Percentiles rank a stretch among this genome's conserved stretches.
phyloP scores from a whole-genome alignment of 2,113 vertebrate species.

The Phainopepla nitens region DNA sequence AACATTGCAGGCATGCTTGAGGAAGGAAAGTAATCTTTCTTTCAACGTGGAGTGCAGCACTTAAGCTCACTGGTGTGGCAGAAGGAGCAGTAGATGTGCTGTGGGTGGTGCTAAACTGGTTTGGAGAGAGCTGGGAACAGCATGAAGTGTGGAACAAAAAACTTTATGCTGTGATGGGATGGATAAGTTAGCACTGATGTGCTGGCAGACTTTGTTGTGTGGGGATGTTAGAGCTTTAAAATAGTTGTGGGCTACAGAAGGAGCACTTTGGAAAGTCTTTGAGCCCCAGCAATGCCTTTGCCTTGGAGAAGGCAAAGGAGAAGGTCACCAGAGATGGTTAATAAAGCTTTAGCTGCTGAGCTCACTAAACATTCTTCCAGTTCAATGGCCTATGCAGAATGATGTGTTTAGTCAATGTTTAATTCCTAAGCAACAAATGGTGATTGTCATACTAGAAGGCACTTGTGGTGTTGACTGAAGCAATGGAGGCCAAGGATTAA shows the following conservation, averaged over 20 bases:
- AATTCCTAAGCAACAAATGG: constrained; percentile 58
- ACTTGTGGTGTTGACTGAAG: constrained; percentile 32
- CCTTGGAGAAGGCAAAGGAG: not conserved
- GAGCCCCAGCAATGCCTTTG: not conserved
- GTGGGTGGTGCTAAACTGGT: not conserved
- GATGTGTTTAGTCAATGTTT: constrained; percentile 61
- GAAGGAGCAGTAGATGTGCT: not conserved
- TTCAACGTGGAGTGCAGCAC: not conserved
- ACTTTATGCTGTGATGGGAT: not conserved
- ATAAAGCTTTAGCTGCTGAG: constrained; percentile 34
- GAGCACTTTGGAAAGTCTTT: not conserved
- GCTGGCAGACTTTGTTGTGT: not conserved
- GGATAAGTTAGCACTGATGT: not conserved
- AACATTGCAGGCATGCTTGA: not conserved
- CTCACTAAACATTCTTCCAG: constrained; percentile 49
- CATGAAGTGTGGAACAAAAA: not conserved
- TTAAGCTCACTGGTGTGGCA: not conserved
- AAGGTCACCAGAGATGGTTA: constrained; percentile 40
- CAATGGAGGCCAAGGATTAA: constrained; percentile 21
- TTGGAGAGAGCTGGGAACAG: not conserved
- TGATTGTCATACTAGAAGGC: not conserved
- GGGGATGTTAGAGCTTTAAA: not conserved
- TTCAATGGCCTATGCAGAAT: constrained; percentile 53
- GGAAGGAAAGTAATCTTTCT: not conserved
- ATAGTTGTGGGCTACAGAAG: not conserved